Evolutionary conservation across 2,113 vertebrate species (phyloP), one percentile per base, ranked within the genome.

Genomic region (Syngnathus floridae): DNA sequence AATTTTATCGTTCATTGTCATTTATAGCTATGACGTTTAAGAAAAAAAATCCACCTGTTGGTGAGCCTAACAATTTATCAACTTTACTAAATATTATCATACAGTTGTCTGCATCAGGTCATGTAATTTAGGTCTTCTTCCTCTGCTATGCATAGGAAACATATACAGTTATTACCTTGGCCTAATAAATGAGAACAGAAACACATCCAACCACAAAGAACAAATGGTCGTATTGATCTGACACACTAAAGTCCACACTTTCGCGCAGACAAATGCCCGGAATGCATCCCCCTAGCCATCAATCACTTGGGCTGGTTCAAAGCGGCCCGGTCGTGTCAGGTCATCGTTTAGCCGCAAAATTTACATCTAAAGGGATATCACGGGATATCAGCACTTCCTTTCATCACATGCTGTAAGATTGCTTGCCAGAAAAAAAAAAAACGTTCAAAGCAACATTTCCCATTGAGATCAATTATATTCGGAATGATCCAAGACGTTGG

Each of bases 331-430:
- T 78, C 77, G 65, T 67, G 7, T 81, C 71, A 78, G 69, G 74
- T 79, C 79, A 73, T 71, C 71, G 76, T 79, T 83, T 81, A 74
- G 65, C 69, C 31, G 68, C 31, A 62, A 66, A 76, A 78, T 81
- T 71, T 80, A 85, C 77, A 77, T 52, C 52, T 67, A 72, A 66
- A 75, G 62, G 40, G 52, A 76, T 80, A 83, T 83, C 81, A 75
- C 72, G 71, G 79, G 54, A 73, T 86, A 82, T 84, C 81, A 82
- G 84, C 78, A 78, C 55, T 13, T 78, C 37, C 65, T 84, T 81
- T 82, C 70, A 85, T 81, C 78, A 75, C 61, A 60, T 21, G 58
- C 36, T 45, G 13, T 21, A 61, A 61, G n/a, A 78, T 4, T 26
- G 22, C 26, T 56, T 56, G 13, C 26, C 54, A 31, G 11, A 55